Evolutionary conservation across 2,113 vertebrate genomes (phyloP).

Genomic region (Mionectes macconnelli): DNA sequence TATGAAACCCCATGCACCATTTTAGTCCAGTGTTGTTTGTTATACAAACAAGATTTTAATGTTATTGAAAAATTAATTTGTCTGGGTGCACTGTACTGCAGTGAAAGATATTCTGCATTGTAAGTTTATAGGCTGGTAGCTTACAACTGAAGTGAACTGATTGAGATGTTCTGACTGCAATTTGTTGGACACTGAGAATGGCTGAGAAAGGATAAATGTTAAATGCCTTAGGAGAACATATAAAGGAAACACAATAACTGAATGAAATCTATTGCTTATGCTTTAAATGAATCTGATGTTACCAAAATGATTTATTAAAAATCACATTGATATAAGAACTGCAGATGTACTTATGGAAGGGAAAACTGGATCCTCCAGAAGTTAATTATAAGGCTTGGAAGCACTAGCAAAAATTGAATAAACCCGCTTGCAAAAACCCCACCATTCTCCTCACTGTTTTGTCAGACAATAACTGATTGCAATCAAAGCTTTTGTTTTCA

Average conservation of each 20-base stretch:
- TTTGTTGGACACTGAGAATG: background rate
- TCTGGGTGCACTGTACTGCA: background rate
- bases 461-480: constrained; percentile 24
- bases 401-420: background rate
- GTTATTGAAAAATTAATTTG: constrained; percentile 29
- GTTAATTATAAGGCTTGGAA: background rate
- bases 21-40: constrained; percentile 38
- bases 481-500: constrained; percentile 62
- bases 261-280: background rate
- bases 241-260: background rate
- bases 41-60: constrained; percentile 45
- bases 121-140: background rate
- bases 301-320: background rate
- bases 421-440: background rate
- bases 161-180: background rate
- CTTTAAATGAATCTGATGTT: background rate
- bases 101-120: background rate
- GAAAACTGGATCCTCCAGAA: background rate
- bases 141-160: background rate
- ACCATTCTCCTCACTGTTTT: background rate
- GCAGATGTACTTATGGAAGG: background rate
- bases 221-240: background rate
- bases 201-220: background rate
- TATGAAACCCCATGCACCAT: constrained; percentile 67
- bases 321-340: background rate